Conservation (phyloP, 2,888 invertebrate species). For the Volucella inanis region DNA sequence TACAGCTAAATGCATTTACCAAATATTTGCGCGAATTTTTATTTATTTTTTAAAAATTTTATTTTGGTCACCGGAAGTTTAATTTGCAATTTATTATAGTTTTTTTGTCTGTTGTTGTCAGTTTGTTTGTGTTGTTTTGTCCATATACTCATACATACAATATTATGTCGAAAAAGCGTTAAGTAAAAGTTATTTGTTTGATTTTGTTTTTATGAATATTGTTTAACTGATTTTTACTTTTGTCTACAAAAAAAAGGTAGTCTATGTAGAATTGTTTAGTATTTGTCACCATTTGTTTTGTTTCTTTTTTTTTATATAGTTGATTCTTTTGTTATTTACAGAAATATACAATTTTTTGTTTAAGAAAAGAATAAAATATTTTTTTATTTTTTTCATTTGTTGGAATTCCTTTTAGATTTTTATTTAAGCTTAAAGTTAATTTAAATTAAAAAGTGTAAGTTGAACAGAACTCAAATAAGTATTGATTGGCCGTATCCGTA, state of each 20-base stretch:
- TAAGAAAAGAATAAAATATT: background rate
- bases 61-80: constrained; percentile 69
- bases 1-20: constrained; percentile 58
- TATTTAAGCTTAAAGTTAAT: background rate
- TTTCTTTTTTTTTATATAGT: constrained; percentile 46
- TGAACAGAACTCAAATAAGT: background rate
- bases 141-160: constrained; percentile 1
- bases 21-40: constrained; percentile 57
- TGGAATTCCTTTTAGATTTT: constrained; percentile 61
- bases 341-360: constrained; percentile 63
- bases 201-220: constrained; percentile 30
- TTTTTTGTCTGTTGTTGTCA: constrained; percentile 30
- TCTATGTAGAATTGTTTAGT: constrained; percentile 70
- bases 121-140: constrained; percentile 4
- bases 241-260: constrained; percentile 62
- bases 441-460: background rate
- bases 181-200: constrained; percentile 63
- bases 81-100: constrained; percentile 48
- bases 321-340: constrained; percentile 49
- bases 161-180: constrained; percentile 46
- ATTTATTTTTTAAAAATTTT: background rate
- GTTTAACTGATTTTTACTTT: constrained; percentile 46
- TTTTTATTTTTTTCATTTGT: constrained; percentile 20
- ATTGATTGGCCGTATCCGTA: too few relatives aligned
- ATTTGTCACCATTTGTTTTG: constrained; percentile 66